Conservation (phyloP, 1,140 invertebrate genomes). For the Caenorhabditis briggsae region DNA sequence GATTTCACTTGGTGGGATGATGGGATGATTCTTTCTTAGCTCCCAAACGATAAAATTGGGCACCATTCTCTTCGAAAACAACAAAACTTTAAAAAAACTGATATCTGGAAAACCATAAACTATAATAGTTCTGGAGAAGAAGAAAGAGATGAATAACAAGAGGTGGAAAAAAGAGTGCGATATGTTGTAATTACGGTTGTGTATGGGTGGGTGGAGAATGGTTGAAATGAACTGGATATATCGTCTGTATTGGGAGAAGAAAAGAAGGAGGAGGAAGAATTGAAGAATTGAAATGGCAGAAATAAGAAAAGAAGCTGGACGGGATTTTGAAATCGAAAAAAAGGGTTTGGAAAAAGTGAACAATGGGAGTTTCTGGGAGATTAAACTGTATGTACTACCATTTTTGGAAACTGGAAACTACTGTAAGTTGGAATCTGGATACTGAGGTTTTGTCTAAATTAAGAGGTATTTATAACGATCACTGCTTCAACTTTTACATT, state of each 20-base stretch:
- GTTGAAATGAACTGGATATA: slow-evolving; percentile 52
- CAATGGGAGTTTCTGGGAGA: background rate
- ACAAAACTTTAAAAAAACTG: background rate
- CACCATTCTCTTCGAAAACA: background rate
- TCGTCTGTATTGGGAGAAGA: slow-evolving; percentile 6
- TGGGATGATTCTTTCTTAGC: no score
- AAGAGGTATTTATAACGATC: no score
- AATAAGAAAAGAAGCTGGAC: background rate
- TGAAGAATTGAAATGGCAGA: slow-evolving; percentile 26
- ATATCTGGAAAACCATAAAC: background rate
- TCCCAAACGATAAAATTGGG: no score
- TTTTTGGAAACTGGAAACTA: no score
- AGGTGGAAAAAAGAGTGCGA: background rate
- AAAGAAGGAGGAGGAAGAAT: background rate
- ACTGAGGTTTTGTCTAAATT: no score
- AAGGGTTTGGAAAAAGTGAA: background rate
- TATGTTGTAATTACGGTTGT: slow-evolving; percentile 41
- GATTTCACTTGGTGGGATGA: no score
- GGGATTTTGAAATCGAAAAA: slow-evolving; percentile 31
- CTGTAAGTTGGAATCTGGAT: no score
- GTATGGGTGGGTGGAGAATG: background rate
- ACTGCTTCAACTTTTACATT: no score
- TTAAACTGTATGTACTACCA: no score
- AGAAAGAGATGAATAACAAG: background rate
- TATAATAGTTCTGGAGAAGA: background rate